Base-by-base conservation (phyloP, 2,888 invertebrate species). In the Callyntrura guangdongensis region DNA sequence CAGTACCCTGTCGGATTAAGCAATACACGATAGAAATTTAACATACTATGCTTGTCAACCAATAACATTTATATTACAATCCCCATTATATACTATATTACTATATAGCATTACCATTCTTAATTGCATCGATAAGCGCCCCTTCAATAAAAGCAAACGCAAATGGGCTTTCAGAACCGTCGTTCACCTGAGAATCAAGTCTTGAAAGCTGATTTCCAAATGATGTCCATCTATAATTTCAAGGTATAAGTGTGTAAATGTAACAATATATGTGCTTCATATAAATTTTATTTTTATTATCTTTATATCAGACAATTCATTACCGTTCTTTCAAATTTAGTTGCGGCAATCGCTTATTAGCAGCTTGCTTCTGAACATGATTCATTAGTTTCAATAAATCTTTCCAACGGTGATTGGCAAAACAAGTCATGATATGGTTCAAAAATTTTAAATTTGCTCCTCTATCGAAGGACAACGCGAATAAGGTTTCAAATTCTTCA, bases 131-230 rank as follows among this genome's bases (percentile, higher is more conserved):
- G 14, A 99, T 97, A 92, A 99, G 95, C 88, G 98, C 98, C 0
- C 99, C 99, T 95, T 99, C 98, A 92, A 99, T 97, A 94, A 99
- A 99, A 0, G 98, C 96, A 95, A 99, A 99, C 0, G 97, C 97
- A 92, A 98, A 95, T 14, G 97, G 96, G 88, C 96, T 96, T 91
- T 97, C 97, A 56, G 92, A 89, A 36, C 95, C 95, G 89, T 95
- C 94, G 36, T 97, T 97, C 0, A 98, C 95, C 95, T 98, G 98
- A 4, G 96, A 95, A 89, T 97, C 96, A 0, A 99, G 95, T 94
- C 97, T 97, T 0, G 95, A 95, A 20, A 99, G 94, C 95, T 97
- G 97, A 67, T 96, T 95, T 0, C 96, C 96, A 14, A 98, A 95
- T 0, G 95, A 94, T n/a, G 95, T 94, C 98, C 98, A 98, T 85